These are phyloP conservation scores for Mycalesis mineus DNA, from an alignment of 2,888 invertebrate species.

Conservation along the genomic window DNA sequence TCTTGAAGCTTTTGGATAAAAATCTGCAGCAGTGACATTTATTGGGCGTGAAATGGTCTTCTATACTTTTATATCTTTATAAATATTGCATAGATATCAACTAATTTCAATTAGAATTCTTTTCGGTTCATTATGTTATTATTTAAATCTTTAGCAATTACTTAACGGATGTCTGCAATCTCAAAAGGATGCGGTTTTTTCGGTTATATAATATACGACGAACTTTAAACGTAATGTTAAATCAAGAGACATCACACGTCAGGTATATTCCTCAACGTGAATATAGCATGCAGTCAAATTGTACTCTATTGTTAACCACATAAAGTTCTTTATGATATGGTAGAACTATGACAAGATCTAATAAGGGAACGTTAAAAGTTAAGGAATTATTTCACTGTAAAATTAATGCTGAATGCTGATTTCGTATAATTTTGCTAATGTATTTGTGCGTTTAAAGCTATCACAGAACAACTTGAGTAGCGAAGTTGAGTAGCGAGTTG, in stretches of 20 bases:
- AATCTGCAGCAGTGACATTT: too few relatives aligned
- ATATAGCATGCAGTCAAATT: background rate
- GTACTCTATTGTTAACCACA: background rate
- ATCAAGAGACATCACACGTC: conserved; percentile 21
- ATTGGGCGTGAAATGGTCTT: too few relatives aligned
- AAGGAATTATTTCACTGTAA: background rate
- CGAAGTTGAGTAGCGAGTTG: too few relatives aligned
- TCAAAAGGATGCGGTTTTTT: too few relatives aligned
- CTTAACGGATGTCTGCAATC: too few relatives aligned
- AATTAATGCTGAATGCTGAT: background rate
- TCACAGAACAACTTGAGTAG: background rate
- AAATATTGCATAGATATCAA: too few relatives aligned
- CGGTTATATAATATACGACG: background rate
- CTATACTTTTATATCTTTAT: too few relatives aligned
- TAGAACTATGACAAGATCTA: background rate
- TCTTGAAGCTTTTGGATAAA: too few relatives aligned
- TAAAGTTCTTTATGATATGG: background rate
- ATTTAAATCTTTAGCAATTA: too few relatives aligned
- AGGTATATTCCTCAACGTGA: conserved; percentile 11
- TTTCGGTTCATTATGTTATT: too few relatives aligned
- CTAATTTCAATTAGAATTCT: too few relatives aligned
- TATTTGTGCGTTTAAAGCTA: background rate
- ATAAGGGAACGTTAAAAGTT: conserved; percentile 3
- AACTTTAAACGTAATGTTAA: background rate
- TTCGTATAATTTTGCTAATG: background rate